Evolutionary conservation across 2,113 vertebrate species (phyloP), one percentile per base, ranked within the genome.

Genomic region (Ardeotis arabs): DNA sequence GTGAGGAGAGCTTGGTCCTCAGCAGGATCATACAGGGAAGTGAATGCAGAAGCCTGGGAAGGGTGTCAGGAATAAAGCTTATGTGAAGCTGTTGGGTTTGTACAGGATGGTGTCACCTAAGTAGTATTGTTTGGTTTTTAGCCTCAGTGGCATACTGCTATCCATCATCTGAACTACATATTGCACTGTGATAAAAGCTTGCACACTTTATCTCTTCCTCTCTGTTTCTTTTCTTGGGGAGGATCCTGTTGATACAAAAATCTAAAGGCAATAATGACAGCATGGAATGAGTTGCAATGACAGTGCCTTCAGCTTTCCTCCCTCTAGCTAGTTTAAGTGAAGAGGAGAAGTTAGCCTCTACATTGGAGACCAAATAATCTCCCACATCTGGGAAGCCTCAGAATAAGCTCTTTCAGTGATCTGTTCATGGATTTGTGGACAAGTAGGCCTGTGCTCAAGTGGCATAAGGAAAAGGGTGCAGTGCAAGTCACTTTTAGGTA

Each of bases 21-120:
- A 50, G 10, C 6, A 41, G 23, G 31, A 37, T 22, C 0, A 0
- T 53, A 13, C 0, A 1, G 29, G 4, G 8, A 83, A 56, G 7
- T 16, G 17, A 83, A 73, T 18, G 10, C 8, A 45, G 17, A 68
- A 76, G 7, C 4, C 3, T 45, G 6, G 19, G 27, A 49, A 44
- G 1, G 1, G 6, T 60, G 16, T 19, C 50, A 72, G 33, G 4
- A 52, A 2, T 37, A 64, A 79, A 85, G 27, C 1, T 35, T 67
- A 9, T 1, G 1, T 21, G 12, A 83, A 69, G 6, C 8, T 56
- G 0, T 1, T 50, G 10, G 3, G 5, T 62, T 68, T 76, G 17
- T 21, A 49, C 2, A 35, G 14, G 5, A 35, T 0, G 0, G 23
- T 49, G 10, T 56, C 29, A 75, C 14, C 1, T 9, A 63, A 70